Percentiles rank a stretch among this genome's conserved stretches.
These are phyloP conservation scores for Galemys pyrenaicus DNA, from an alignment of 2,113 vertebrate species.

Conservation along the genomic window DNA sequence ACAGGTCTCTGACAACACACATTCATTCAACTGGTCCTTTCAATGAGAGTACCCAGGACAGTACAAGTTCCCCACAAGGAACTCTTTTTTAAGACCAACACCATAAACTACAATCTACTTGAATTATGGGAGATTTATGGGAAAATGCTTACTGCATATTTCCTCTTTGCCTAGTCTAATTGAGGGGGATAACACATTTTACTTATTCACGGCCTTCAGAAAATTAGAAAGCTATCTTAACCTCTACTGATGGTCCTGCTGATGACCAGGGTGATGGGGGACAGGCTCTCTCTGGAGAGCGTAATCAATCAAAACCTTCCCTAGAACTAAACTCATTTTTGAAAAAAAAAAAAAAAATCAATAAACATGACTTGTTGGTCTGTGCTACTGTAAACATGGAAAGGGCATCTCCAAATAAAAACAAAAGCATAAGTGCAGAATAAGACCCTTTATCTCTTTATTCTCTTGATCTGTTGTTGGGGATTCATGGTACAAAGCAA, in stretches of 20 bases:
- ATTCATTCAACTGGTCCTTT: not conserved
- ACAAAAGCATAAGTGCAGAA: not conserved
- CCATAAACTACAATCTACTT: not conserved
- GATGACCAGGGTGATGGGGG: conserved; percentile 23
- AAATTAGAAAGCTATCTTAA: conserved; percentile 14
- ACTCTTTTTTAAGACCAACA: not conserved
- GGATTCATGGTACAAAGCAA: conserved; percentile 54
- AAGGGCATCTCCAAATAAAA: not conserved
- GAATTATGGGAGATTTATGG: not conserved
- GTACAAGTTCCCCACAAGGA: not conserved
- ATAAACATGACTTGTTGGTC: conserved; percentile 71
- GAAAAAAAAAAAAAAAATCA: conserved; percentile 48
- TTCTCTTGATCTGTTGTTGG: conserved; percentile 31
- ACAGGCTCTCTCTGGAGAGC: conserved; percentile 70
- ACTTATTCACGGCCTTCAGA: conserved; percentile 27
- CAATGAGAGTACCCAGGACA: not conserved
- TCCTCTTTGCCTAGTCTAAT: not conserved
- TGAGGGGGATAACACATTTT: not conserved
- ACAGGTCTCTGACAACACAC: not conserved
- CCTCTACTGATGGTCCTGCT: not conserved
- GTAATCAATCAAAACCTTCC: conserved; percentile 77
- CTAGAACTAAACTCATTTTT: conserved; percentile 68
- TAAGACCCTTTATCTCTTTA: conserved; percentile 32
- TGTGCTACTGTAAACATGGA: conserved; percentile 49
- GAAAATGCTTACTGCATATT: not conserved